phyloP scores from a whole-genome alignment of 1,140 invertebrate species.

The Rhynchophorus ferrugineus region DNA sequence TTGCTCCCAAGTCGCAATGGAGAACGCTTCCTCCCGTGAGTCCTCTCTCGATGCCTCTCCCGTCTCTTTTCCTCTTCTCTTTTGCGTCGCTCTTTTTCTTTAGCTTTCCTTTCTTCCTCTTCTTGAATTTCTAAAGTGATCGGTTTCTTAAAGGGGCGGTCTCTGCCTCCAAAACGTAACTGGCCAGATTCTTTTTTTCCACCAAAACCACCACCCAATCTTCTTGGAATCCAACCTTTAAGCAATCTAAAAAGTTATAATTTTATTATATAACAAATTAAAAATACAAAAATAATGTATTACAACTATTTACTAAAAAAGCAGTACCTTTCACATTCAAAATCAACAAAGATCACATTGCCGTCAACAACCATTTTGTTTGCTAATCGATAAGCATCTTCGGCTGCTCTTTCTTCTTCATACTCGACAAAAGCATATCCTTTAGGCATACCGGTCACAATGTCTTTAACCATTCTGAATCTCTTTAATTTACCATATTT shows the following conservation, averaged over 20 bases:
- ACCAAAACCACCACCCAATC: constrained; percentile 81
- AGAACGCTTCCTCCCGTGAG: not conserved
- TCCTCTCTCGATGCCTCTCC: not conserved
- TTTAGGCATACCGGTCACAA: constrained; percentile 71
- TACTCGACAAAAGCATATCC: constrained; percentile 84
- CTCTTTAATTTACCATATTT: constrained; percentile 59
- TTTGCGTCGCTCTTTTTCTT: constrained; percentile 1
- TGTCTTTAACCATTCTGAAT: constrained; percentile 59
- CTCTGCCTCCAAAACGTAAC: constrained; percentile 73
- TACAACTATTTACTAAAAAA: no score
- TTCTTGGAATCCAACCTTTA: constrained; percentile 74
- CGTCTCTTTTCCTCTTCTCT: constrained; percentile 7
- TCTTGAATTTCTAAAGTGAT: constrained; percentile 40
- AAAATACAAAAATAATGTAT: no score
- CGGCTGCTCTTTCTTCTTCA: constrained; percentile 52
- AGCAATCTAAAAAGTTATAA: constrained; percentile 38
- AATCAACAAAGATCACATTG: constrained; percentile 62
- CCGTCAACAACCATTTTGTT: constrained; percentile 51
- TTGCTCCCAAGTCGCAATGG: not conserved
- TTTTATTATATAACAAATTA: not conserved
- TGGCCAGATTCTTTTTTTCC: constrained; percentile 84
- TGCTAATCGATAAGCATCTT: constrained; percentile 52
- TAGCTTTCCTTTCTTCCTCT: constrained; percentile 19
- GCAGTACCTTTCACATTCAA: constrained; percentile 53
- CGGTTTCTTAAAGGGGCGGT: constrained; percentile 65